Base-by-base conservation (phyloP, 2,797 vertebrate species). In the Dermochelys coriacea region DNA sequence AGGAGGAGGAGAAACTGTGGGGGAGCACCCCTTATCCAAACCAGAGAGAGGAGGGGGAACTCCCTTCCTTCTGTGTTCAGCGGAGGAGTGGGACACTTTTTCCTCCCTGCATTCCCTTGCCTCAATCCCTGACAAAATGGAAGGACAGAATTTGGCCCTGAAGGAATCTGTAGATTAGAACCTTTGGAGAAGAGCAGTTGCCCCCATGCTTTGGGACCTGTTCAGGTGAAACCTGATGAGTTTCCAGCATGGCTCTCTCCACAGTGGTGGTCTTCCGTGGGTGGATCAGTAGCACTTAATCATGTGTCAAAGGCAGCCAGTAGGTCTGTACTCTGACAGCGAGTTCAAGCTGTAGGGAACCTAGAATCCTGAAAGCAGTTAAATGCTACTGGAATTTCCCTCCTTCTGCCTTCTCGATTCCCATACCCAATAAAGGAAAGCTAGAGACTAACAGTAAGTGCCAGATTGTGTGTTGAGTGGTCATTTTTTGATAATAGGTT, bases 121-220 rank as follows among this genome's bases (percentile, higher is more conserved):
- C 84, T 92, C 91, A 90, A 82, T 93, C 93, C 55, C 80, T 59
- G 21, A 18, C 82, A 27, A 94, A 12, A 59, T 29, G 85, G 80
- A 5, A 86, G 59, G 80, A 87, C 64, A 80, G 87, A 90, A 15
- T 64, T 85, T 59, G n/a, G 87, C 45, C 85, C 29, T 59, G 29
- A 31, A 84, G 82, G 77, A 79, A 79, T 85, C 57, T 0, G 0
- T 85, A 41, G 51, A 55, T 94, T 80, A 94, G 64, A 80, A 82
- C 37, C 19, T 86, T 88, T 54, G 80, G 94, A 82, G 80, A 74
- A 49, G 7, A 11, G 55, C 92, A 90, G 84, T 95, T 92, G 84
- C 80, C 94, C 94, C 84, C 80, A 86, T 82, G 77, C 68, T 82
- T 59, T 59, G 57, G 29, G 57, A 31, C 27, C 12, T 59, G 29